phyloP scores from a whole-genome alignment of 2,113 vertebrate genomes.

The Podarcis muralis region DNA sequence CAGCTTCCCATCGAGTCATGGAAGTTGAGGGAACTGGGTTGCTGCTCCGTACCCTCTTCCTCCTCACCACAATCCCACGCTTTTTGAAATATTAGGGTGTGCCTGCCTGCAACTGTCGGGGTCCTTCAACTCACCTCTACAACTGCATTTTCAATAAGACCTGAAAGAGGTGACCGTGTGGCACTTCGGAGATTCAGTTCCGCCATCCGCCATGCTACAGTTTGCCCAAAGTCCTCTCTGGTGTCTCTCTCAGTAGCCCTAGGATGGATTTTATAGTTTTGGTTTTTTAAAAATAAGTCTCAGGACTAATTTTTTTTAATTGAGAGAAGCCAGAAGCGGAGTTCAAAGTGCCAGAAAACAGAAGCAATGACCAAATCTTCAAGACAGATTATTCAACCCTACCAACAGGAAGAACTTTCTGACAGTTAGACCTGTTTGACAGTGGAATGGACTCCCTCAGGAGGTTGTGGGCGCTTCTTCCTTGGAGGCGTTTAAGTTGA shows the following conservation, averaged over 20 bases:
- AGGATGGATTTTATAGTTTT: background rate
- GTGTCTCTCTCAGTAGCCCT: conserved; percentile 32
- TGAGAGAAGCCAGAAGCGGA: background rate
- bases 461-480: too few species aligned
- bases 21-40: too few species aligned
- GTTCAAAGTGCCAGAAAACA: background rate
- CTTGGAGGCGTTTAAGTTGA: too few species aligned
- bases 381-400: background rate
- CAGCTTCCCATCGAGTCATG: too few species aligned
- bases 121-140: conserved; percentile 44
- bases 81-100: too few species aligned
- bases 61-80: too few species aligned
- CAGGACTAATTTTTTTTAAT: background rate
- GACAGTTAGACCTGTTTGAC: too few species aligned
- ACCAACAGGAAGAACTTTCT: background rate
- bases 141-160: conserved; percentile 58
- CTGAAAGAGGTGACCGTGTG: conserved; percentile 54
- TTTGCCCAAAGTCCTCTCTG: conserved; percentile 37
- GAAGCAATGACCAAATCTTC: background rate
- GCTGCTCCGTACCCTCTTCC: too few species aligned
- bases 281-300: too few species aligned
- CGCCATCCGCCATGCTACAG: conserved; percentile 23
- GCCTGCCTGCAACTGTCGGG: too few species aligned
- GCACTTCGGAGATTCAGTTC: conserved; percentile 54
- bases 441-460: too few species aligned